Evolutionary conservation across 2,797 vertebrate species (phyloP), one percentile per base, ranked within the genome.

Genomic region (Protosalanx chinensis): DNA sequence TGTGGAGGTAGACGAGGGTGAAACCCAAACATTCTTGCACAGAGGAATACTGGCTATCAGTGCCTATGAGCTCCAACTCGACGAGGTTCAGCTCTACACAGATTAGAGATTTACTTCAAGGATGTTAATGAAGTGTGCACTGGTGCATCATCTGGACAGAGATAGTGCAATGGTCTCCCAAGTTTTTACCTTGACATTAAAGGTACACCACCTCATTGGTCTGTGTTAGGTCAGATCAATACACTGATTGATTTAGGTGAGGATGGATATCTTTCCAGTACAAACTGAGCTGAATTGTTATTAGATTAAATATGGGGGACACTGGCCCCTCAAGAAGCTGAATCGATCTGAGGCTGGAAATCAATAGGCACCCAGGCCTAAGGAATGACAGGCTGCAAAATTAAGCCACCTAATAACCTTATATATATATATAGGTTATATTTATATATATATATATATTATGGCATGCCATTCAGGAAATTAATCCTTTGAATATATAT

Each of bases 301-400:
- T 61, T 46, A 70, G 57, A 87, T 76, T 75, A 73, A 82, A 81
- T 79, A 81, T 69, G 71, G 76, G 67, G 76, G 74, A 86, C 75
- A 66, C 0, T 35, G 67, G 81, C 41, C 68, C 81, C 74, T 85
- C 68, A 75, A 86, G 79, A 84, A 83, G 82, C 63, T 56, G 70
- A 72, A 85, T 87, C 23, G 70, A 88, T 83, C 74, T 73, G 77
- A 87, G 77, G 85, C 84, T 79, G 68, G 27, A 70, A 81, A 85
- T 90, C 80, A 3, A 89, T 85, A 72, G 71, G 76, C 23, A 80
- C 76, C 83, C 74, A 32, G 72, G 71, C 74, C 76, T 75, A 83
- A 86, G 74, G 77, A 81, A 87, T 74, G 72, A 67, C 75, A 72
- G 74, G 77, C 74, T 73, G 75, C 70, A 81, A 67, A 82, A 86